These are phyloP conservation scores for Epistrophe grossulariae DNA, from an alignment of 2,888 invertebrate species.

Conservation along the genomic window DNA sequence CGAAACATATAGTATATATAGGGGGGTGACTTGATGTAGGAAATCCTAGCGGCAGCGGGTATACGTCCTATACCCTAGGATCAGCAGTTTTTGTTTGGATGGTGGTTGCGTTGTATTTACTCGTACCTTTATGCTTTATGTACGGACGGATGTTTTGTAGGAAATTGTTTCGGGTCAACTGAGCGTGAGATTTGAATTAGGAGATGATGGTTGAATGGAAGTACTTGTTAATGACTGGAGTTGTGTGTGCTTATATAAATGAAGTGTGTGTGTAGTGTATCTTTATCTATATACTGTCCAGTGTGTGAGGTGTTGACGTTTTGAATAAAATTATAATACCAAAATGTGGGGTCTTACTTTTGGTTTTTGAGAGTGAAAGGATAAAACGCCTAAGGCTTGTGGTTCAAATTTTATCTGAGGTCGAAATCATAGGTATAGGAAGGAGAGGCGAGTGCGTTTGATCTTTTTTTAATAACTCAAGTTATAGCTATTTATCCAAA, in stretches of 20 bases:
- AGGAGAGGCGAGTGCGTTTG: neutral
- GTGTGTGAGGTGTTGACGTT: conserved; percentile 34
- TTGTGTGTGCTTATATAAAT: conserved; percentile 38
- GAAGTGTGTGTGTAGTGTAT: neutral
- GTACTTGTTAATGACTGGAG: conserved; percentile 43
- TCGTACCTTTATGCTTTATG: conserved; percentile 12
- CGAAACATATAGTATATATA: neutral
- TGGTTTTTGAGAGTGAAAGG: conserved; percentile 21
- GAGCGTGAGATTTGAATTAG: conserved; percentile 75
- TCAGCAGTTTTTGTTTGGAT: conserved; percentile 51
- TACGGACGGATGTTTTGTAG: conserved; percentile 42
- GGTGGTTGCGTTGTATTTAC: neutral
- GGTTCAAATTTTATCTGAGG: neutral
- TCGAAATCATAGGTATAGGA: neutral
- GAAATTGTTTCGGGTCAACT: conserved; percentile 73
- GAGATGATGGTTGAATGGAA: conserved; percentile 41
- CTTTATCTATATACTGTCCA: neutral
- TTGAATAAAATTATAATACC: conserved; percentile 10
- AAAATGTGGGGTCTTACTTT: neutral
- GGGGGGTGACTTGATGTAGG: neutral
- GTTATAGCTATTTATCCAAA: neutral
- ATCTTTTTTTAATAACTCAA: conserved; percentile 7
- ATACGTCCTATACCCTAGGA: conserved; percentile 24
- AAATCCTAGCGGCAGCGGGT: neutral
- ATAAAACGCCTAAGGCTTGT: conserved; percentile 20